Base-by-base conservation (phyloP, 2,888 invertebrate species). In the Rhaphigaster nebulosa region DNA sequence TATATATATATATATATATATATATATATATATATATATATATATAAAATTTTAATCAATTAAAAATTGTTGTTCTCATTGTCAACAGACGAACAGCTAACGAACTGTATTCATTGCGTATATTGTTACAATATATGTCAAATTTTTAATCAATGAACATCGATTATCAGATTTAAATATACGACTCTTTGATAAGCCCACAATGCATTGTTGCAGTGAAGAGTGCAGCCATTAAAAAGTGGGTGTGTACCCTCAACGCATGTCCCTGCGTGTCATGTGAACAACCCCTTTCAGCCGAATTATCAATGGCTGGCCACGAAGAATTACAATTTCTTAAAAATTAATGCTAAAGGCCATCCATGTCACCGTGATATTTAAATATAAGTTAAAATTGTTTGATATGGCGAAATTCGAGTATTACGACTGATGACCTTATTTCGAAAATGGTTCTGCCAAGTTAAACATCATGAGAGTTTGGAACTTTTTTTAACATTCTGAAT, bases 221-320 rank as follows among this genome's bases (percentile, higher is more conserved):
- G 8, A 76, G 23, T 76, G 70, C 34, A 76, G 34, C 34, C 34
- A 34, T 76, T 20, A 76, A 76, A 76, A 76, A 76, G 70, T 76
- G 70, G 70, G 70, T 76, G 70, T 76, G 70, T 76, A 76, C 70
- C 23, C 65, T 65, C 29, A 65, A 65, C 65, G 65, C 65, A 65
- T 65, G 65, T 65, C 65, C 34, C 38, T 23, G 70, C 70, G 70
- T 76, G 38, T 76, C 34, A 76, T 76, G 38, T 76, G 70, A 76
- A 12, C 70, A 38, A 76, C 34, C 70, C 70, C 34, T 76, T 38
- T 38, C 29, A 65, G 13, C n/a, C 65, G 15, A 65, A 65, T 65
- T 20, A 76, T 76, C 70, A 76, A 76, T 76, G 38, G 70, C 38
- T 76, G 38, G 70, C 38, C 38, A 23, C 38, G 70, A 76, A 8